phyloP scores from a whole-genome alignment of 2,888 invertebrate genomes.

The Asteroscopus sphinx region DNA sequence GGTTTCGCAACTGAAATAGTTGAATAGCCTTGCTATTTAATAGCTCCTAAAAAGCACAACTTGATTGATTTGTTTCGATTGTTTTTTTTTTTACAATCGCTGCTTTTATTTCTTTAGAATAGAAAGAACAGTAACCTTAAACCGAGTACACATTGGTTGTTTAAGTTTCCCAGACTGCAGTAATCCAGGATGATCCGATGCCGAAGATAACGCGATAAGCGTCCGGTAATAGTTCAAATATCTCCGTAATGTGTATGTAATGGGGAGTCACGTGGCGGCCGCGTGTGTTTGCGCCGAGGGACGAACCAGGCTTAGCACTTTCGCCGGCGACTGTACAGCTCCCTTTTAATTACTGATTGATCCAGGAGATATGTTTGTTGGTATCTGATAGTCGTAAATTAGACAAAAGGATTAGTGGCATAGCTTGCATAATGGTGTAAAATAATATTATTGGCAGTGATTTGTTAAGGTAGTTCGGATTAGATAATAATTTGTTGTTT shows the following conservation, averaged over 20 bases:
- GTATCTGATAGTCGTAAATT: constrained; percentile 76
- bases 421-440: constrained; percentile 54
- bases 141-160: constrained; percentile 27
- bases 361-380: constrained; percentile 73
- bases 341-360: constrained; percentile 86
- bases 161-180: constrained; percentile 73
- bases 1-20: constrained; percentile 10
- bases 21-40: constrained; percentile 13
- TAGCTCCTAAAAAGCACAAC: constrained; percentile 13
- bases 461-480: constrained; percentile 36
- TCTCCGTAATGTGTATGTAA: constrained; percentile 84
- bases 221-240: constrained; percentile 81
- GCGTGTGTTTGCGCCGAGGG: constrained; percentile 65
- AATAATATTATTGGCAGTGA: constrained; percentile 56
- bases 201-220: constrained; percentile 85
- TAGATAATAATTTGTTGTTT: constrained; percentile 35
- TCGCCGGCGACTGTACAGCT: constrained; percentile 70
- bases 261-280: constrained; percentile 76
- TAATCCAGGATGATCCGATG: constrained; percentile 77
- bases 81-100: not conserved
- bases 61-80: constrained; percentile 13
- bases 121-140: constrained; percentile 27
- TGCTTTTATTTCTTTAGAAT: not conserved
- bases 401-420: constrained; percentile 75
- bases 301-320: constrained; percentile 85